Conservation (phyloP, 2,797 vertebrate genomes). For the Anabacerthia variegaticeps region DNA sequence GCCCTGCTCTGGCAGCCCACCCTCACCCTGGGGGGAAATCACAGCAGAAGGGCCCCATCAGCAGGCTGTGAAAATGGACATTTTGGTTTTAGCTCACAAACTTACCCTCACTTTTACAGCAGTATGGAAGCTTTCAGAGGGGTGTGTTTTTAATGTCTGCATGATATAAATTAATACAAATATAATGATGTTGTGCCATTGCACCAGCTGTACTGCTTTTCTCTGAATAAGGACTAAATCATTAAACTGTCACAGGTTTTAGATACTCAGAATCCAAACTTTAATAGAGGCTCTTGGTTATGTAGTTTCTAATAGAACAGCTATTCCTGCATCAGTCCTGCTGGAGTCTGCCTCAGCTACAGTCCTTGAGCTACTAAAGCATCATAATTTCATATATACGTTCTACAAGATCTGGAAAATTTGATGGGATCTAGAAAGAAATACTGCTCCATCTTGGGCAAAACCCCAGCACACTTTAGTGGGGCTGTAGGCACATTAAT, state of each 20-base stretch:
- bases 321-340: neutral
- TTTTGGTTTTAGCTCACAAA: neutral
- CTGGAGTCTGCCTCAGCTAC: neutral
- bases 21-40: neutral
- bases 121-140: neutral
- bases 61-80: neutral
- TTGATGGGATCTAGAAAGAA: neutral
- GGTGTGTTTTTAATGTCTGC: neutral
- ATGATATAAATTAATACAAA: neutral
- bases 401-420: neutral
- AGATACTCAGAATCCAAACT: neutral
- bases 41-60: neutral
- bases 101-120: neutral
- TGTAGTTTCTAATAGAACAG: neutral
- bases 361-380: neutral
- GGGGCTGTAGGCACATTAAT: neutral
- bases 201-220: neutral
- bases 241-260: neutral
- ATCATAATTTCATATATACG: neutral
- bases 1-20: neutral
- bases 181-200: neutral
- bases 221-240: neutral
- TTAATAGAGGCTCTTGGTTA: neutral
- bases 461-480: neutral
- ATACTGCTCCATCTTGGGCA: neutral